Base-by-base conservation (phyloP, 2,797 vertebrate species). In the Alosa sapidissima region DNA sequence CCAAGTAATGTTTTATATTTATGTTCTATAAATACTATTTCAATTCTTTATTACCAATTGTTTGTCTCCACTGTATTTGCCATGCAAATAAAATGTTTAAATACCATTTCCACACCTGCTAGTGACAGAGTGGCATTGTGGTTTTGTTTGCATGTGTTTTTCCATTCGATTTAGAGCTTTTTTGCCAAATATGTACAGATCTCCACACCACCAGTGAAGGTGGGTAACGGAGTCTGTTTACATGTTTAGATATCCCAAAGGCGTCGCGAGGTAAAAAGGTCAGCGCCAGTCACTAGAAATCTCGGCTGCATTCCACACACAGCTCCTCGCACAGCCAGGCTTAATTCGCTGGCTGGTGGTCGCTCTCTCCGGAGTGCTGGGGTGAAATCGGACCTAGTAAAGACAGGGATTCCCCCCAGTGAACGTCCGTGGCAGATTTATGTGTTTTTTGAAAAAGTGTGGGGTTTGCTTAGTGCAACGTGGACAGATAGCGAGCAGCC, bases 241-340 rank as follows among this genome's bases (percentile, higher is more conserved):
- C 93, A 93, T 96, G 95, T 96, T 97, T 97, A 93, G 94, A 95
- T 94, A 96, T 93, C 94, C 94, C 93, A 91, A 92, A 95, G 95
- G 94, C 90, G 87, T 93, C 92, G 86, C 78, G 93, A 96, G 96
- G 96, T 97, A 95, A 96, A 94, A 95, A 96, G 96, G 95, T 96
- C 96, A 92, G 87, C 19, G 58, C 54, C 81, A 93, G 68, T 92
- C 91, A 92, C 93, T 89, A 87, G 51, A 89, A 92, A 90, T 91
- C 82, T 72, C 85, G 21, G 85, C 88, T 85, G 91, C 92, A 95
- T 94, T 95, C 94, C 93, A 90, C 89, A 82, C 83, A 81, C 82
- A 19, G 72, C 83, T 82, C 52, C 33, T 55, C 51, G 54, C 85
- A 85, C 82, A 47, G 41, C 82, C 62, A 81, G 72, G 68, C 84